phyloP scores from a whole-genome alignment of 2,888 invertebrate genomes.

The Escarpia spicata region DNA sequence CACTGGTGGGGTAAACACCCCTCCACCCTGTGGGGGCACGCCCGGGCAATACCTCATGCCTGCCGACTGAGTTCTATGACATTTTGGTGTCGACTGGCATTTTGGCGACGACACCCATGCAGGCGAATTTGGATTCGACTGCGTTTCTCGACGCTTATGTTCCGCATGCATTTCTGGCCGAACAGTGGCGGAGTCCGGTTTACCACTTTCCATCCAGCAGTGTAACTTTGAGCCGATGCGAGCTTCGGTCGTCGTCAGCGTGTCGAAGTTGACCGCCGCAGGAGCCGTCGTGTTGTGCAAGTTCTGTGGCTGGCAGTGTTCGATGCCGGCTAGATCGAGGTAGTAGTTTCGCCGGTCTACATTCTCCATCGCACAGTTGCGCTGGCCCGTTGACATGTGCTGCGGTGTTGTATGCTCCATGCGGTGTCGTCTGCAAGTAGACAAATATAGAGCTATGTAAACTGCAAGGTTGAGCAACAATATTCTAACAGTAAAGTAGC shows the following conservation, averaged over 20 bases:
- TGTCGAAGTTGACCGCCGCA: constrained; percentile 26
- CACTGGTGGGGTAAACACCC: background rate
- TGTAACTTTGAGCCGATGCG: constrained; percentile 22
- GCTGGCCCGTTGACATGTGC: constrained; percentile 14
- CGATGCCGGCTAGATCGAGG: constrained; percentile 64
- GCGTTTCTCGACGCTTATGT: background rate
- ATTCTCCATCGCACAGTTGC: constrained; percentile 38
- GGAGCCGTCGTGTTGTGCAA: constrained; percentile 42
- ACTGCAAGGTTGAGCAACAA: background rate
- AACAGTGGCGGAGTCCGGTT: constrained; percentile 38
- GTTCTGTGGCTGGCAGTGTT: constrained; percentile 53
- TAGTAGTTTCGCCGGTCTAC: constrained; percentile 57
- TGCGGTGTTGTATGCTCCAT: constrained; percentile 29
- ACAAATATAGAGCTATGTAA: background rate
- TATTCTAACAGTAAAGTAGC: no score
- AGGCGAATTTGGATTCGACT: constrained; percentile 23
- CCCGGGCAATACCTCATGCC: constrained; percentile 48
- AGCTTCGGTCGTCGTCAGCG: constrained; percentile 13
- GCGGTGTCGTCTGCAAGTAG: constrained; percentile 51
- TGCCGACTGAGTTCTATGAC: constrained; percentile 41
- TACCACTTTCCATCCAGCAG: background rate
- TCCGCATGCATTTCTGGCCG: background rate
- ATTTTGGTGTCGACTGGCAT: constrained; percentile 30
- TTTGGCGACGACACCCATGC: constrained; percentile 36
- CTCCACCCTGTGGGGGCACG: constrained; percentile 49